These are phyloP conservation scores for Sinodicranocentrus sp. DNA, from an alignment of 2,888 invertebrate species.

Conservation along the genomic window DNA sequence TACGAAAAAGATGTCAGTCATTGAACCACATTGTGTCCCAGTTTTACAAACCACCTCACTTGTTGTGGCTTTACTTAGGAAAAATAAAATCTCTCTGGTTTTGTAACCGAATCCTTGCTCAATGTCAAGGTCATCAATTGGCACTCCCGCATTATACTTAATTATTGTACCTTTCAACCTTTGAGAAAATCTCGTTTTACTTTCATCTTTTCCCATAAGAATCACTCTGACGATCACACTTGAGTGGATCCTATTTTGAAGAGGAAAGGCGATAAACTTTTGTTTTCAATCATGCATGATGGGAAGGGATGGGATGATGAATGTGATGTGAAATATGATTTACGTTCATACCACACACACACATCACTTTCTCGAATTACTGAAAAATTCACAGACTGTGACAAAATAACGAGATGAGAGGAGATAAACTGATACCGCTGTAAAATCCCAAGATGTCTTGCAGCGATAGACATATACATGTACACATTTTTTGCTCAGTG, in stretches of 20 bases:
- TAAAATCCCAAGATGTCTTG: too few species aligned
- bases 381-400: not conserved
- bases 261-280: too few species aligned
- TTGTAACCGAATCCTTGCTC: not conserved
- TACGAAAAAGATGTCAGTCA: not conserved
- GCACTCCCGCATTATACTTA: too few species aligned
- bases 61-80: too few species aligned
- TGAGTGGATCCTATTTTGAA: too few species aligned
- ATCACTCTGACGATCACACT: not conserved
- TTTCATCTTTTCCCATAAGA: not conserved
- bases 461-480: too few species aligned
- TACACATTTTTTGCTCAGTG: not conserved
- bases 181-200: conserved; percentile 33
- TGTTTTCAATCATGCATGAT: conserved; percentile 39
- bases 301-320: not conserved
- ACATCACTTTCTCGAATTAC: conserved; percentile 45
- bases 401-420: too few species aligned
- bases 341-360: not conserved
- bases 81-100: not conserved
- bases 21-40: not conserved
- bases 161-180: conserved; percentile 26
- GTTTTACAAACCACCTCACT: not conserved
- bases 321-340: not conserved
- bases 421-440: too few species aligned
- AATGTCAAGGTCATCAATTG: too few species aligned